Evolutionary conservation across 1,140 invertebrate species (phyloP).

Genomic region (Eueides isabella): DNA sequence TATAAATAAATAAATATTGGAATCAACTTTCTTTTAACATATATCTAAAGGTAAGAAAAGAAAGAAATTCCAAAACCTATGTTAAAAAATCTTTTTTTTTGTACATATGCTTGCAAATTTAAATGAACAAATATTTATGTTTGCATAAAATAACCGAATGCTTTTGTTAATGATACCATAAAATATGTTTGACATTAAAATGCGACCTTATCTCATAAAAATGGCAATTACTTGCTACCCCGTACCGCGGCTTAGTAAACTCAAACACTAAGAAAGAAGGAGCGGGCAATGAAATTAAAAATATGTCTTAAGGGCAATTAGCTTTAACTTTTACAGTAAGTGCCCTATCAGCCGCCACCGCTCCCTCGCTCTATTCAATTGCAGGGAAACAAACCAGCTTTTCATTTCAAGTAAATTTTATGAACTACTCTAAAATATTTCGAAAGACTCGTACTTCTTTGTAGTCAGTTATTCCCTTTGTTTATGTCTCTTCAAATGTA

Average conservation of each 20-base stretch:
- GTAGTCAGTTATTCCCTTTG: neutral
- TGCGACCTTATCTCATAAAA: conserved; percentile 80
- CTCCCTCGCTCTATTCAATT: conserved; percentile 79
- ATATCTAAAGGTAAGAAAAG: neutral
- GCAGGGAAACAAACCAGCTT: conserved; percentile 73
- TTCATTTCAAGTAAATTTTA: conserved; percentile 77
- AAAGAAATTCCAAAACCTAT: neutral
- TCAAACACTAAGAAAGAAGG: conserved; percentile 78
- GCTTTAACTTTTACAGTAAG: conserved; percentile 82
- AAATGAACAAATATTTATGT: neutral
- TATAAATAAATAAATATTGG: neutral
- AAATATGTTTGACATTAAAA: conserved; percentile 77
- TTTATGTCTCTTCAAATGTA: neutral
- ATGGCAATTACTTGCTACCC: conserved; percentile 74
- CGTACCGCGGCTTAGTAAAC: conserved; percentile 69
- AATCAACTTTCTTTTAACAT: neutral
- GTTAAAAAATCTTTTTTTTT: too few species aligned
- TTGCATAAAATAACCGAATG: conserved; percentile 3
- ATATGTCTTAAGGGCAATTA: conserved; percentile 84
- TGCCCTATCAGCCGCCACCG: conserved; percentile 73
- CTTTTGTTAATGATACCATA: conserved; percentile 44
- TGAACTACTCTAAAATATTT: conserved; percentile 63
- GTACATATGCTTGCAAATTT: neutral
- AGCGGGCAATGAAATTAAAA: conserved; percentile 83
- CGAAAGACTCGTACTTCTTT: conserved; percentile 38